phyloP scores from a whole-genome alignment of 2,113 vertebrate genomes.

The Sialia sialis region DNA sequence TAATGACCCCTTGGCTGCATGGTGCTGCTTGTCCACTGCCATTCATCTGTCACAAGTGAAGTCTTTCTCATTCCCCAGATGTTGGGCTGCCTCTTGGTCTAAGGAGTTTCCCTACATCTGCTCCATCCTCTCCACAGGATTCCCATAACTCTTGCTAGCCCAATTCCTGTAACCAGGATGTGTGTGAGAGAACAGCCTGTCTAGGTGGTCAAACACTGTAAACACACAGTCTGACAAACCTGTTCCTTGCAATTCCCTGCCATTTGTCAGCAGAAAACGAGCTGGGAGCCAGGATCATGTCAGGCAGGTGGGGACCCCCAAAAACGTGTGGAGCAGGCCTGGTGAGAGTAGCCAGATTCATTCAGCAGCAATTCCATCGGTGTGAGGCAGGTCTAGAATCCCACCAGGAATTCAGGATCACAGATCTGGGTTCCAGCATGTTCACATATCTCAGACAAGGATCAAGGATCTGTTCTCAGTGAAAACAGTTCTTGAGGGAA shows the following conservation, averaged over 20 bases:
- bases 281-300: not conserved
- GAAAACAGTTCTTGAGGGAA: not conserved
- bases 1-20: not conserved
- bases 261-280: not conserved
- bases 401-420: not conserved
- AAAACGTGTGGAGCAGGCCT: not conserved
- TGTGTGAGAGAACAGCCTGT: not conserved
- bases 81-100: not conserved
- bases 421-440: not conserved
- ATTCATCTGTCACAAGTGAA: not conserved
- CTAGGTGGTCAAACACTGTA: not conserved
- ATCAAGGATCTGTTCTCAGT: not conserved
- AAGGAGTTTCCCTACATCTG: not conserved
- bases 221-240: not conserved
- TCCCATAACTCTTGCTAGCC: not conserved
- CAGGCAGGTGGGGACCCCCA: not conserved
- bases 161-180: fast-evolving
- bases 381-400: not conserved
- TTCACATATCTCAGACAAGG: not conserved
- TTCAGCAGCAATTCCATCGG: not conserved
- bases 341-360: not conserved
- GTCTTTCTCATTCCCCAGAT: not conserved
- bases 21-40: not conserved
- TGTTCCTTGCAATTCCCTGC: not conserved
- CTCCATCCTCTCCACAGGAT: not conserved